Conservation (phyloP, 2,888 invertebrate species). For the Cosmia pyralina region DNA sequence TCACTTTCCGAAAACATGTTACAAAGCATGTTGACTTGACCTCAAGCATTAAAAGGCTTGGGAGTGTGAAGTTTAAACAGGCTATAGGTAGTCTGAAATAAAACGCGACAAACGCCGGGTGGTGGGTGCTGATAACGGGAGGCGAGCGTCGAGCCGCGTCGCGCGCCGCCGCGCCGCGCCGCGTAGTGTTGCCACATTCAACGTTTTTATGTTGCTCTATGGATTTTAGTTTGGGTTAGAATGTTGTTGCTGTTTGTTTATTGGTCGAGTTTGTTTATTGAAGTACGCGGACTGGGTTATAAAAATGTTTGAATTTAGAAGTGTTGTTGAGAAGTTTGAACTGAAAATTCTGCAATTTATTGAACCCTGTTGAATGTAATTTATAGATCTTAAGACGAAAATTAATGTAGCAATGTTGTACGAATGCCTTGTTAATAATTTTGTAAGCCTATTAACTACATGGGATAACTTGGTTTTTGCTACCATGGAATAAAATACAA, state of each 20-base stretch:
- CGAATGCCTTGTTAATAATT: neutral
- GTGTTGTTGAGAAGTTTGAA: neutral
- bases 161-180: constrained; percentile 57
- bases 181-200: constrained; percentile 54
- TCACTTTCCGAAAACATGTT: constrained; percentile 60
- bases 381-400: neutral
- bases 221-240: constrained; percentile 61
- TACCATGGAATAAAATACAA: neutral
- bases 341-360: neutral
- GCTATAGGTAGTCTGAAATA: constrained; percentile 73
- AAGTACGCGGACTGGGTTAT: constrained; percentile 21
- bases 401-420: neutral
- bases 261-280: constrained; percentile 45
- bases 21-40: constrained; percentile 72
- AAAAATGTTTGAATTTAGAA: constrained; percentile 28
- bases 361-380: neutral
- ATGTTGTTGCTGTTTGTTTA: constrained; percentile 53
- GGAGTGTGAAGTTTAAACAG: constrained; percentile 71
- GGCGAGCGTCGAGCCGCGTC: constrained; percentile 60
- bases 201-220: constrained; percentile 61
- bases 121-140: constrained; percentile 72
- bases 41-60: constrained; percentile 70
- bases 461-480: neutral
- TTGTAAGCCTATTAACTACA: neutral
- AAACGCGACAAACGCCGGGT: constrained; percentile 76